A percentile compares a stretch with the other conserved stretches of the same genome.
Conservation (phyloP, 2,888 invertebrate species). For the Campopleginae sp. region DNA sequence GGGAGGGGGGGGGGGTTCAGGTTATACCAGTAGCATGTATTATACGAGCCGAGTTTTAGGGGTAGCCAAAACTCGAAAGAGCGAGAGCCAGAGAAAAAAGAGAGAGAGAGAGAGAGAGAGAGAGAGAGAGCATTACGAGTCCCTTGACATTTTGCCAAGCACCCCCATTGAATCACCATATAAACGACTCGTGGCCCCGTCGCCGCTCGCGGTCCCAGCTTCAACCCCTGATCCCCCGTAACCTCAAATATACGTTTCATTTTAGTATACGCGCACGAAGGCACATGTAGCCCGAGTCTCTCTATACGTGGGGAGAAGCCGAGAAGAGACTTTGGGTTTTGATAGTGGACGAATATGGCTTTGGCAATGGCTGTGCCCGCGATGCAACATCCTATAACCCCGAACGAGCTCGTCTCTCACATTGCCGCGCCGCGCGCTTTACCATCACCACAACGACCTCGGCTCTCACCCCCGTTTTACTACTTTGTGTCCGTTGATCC, state of each 20-base stretch:
- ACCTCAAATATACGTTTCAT: conserved; percentile 81
- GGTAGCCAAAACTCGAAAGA: conserved; percentile 68
- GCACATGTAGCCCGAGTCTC: neutral
- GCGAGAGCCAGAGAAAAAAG: conserved; percentile 21
- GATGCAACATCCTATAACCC: conserved; percentile 8
- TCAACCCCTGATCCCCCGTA: conserved; percentile 79
- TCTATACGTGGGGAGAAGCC: neutral
- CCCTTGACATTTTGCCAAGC: conserved; percentile 82
- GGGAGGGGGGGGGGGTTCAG: conserved; percentile 53
- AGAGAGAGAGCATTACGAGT: conserved; percentile 75
- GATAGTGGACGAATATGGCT: conserved; percentile 25
- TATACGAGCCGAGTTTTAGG: conserved; percentile 54
- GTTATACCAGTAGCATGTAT: conserved; percentile 60
- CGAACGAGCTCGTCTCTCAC: conserved; percentile 28
- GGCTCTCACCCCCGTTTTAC: conserved; percentile 33
- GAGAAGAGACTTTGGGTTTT: conserved; percentile 14
- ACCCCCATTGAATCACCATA: conserved; percentile 81
- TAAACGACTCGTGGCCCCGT: conserved; percentile 79
- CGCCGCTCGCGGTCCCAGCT: conserved; percentile 57
- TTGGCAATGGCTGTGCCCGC: conserved; percentile 25
- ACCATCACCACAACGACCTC: conserved; percentile 11
- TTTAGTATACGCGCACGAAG: conserved; percentile 56
- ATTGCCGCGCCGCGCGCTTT: neutral
- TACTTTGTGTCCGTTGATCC: conserved; percentile 50
- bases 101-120: conserved; percentile 5